Conservation (phyloP, 2,888 invertebrate genomes). For the Linhomoeus sp. region DNA sequence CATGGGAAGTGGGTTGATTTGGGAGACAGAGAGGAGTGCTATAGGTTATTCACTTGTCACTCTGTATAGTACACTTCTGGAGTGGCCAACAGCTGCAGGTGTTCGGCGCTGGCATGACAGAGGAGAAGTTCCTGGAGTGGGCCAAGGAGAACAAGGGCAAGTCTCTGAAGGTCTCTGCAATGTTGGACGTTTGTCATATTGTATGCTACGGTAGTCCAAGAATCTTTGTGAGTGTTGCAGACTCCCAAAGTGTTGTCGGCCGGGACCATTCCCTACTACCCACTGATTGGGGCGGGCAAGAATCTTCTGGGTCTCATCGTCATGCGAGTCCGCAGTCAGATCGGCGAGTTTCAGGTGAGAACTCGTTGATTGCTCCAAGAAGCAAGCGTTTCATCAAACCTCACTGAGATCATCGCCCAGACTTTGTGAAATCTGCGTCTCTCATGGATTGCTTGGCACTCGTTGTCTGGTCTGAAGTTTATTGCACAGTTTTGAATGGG, state of each 20-base stretch:
- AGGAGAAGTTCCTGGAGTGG: constrained; percentile 8
- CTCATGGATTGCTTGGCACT: no score
- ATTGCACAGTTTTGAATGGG: no score
- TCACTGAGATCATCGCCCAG: no score
- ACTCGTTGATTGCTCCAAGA: no score
- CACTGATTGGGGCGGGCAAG: constrained; percentile 11
- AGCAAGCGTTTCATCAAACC: no score
- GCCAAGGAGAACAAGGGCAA: constrained; percentile 8
- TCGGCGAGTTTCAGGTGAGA: neutral
- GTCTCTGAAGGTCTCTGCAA: constrained; percentile 4
- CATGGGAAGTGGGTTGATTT: neutral
- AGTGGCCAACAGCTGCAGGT: no score
- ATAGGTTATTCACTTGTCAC: no score
- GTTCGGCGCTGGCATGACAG: constrained; percentile 2
- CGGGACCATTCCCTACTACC: constrained; percentile 8
- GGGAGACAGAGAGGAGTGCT: no score
- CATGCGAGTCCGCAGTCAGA: constrained; percentile 9
- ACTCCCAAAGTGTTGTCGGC: constrained; percentile 7
- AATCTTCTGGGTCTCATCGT: constrained; percentile 11
- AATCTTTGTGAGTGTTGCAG: constrained; percentile 2
- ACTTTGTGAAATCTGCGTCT: no score
- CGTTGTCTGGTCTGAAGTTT: no score
- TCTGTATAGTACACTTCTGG: no score
- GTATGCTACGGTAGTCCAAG: neutral
- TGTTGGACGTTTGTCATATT: neutral